Conservation (phyloP, 2,797 vertebrate genomes). For the Takifugu ocellatus region DNA sequence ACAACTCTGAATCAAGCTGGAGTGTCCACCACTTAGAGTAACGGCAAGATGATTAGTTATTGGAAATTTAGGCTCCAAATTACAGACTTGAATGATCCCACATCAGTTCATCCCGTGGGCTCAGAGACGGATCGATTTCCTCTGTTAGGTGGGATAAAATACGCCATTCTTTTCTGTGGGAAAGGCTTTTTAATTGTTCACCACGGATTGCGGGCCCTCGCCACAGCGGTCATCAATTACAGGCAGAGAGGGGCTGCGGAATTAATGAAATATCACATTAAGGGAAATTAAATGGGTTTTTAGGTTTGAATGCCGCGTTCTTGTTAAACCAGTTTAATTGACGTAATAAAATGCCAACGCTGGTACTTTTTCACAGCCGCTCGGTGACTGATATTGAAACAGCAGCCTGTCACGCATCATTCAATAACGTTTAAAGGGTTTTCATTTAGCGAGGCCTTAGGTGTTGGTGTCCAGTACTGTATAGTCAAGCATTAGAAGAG, state of each 20-base stretch:
- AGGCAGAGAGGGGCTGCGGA: constrained; percentile 21
- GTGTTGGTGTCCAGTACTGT: too few relatives aligned
- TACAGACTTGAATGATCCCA: constrained; percentile 12
- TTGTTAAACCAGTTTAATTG: too few relatives aligned
- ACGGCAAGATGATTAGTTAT: background rate
- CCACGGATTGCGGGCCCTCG: constrained; percentile 49
- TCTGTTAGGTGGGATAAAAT: constrained; percentile 23
- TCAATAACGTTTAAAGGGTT: too few relatives aligned
- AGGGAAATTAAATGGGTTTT: constrained; percentile 18
- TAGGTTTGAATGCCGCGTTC: constrained; percentile 3
- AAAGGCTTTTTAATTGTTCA: constrained; percentile 39
- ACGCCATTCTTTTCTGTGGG: constrained; percentile 28
- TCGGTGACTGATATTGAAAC: too few relatives aligned
- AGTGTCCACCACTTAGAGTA: too few relatives aligned
- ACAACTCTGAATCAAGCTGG: too few relatives aligned
- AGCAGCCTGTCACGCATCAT: too few relatives aligned
- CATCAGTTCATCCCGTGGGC: constrained; percentile 6
- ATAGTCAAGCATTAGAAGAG: too few relatives aligned
- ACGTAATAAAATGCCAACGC: too few relatives aligned
- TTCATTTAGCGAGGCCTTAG: too few relatives aligned
- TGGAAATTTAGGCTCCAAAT: constrained; percentile 10
- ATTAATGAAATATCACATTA: constrained; percentile 47
- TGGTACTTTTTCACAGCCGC: background rate
- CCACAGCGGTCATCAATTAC: constrained; percentile 57
- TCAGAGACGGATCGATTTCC: constrained; percentile 46